Conservation (phyloP, 1,140 invertebrate genomes). For the Cheumatopsyche charites region DNA sequence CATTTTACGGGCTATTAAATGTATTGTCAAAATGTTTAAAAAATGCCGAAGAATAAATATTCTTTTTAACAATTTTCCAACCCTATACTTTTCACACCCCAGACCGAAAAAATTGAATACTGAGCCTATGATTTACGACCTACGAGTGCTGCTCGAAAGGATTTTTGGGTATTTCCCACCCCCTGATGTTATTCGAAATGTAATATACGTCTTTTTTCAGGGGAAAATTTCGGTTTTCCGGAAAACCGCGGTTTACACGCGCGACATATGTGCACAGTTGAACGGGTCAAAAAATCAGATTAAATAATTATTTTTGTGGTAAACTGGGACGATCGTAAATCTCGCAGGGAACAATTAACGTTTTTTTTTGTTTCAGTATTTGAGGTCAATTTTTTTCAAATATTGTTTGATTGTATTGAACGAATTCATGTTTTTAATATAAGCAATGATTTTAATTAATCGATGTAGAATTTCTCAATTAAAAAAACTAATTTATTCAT, state of each 20-base stretch:
- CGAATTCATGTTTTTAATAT: no score
- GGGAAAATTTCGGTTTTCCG: conserved; percentile 3
- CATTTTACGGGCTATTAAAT: no score
- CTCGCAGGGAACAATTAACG: conserved; percentile 12
- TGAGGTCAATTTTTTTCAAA: no score
- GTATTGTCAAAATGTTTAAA: no score
- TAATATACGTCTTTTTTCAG: conserved; percentile 2
- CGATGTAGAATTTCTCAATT: no score
- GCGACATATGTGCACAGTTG: neutral
- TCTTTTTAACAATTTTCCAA: no score
- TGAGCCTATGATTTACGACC: conserved; percentile 10
- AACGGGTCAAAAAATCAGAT: conserved; percentile 6
- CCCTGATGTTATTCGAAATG: neutral
- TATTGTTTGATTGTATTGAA: no score
- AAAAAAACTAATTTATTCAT: no score
- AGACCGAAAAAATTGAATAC: conserved; percentile 7
- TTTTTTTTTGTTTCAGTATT: neutral
- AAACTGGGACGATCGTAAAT: conserved; percentile 20
- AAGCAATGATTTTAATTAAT: no score
- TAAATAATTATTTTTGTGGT: conserved; percentile 35
- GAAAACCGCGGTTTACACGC: conserved; percentile 9
- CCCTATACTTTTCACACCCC: no score
- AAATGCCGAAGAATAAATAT: no score
- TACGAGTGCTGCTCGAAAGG: neutral
- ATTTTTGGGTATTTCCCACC: neutral